A percentile compares a stretch with the other conserved stretches of the same genome.
phyloP scores from a whole-genome alignment of 2,113 vertebrate genomes.

The Cacatua alba region DNA sequence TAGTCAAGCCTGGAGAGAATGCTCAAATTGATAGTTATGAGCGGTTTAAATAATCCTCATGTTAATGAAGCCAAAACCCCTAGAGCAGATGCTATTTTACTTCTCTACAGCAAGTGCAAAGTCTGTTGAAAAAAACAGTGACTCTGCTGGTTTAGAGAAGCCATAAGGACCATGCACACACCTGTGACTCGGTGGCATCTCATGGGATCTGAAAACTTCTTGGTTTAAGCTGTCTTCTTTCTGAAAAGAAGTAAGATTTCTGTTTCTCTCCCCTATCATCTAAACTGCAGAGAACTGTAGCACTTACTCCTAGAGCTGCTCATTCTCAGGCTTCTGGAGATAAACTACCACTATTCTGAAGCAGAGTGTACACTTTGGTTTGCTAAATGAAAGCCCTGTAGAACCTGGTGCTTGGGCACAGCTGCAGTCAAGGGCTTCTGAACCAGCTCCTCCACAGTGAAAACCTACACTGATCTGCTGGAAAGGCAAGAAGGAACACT shows the following conservation, averaged over 20 bases:
- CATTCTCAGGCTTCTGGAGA: not conserved
- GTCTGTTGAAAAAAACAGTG: not conserved
- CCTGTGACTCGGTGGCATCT: not conserved
- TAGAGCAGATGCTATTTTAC: not conserved
- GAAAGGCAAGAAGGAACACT: not conserved
- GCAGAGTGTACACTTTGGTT: rapidly evolving
- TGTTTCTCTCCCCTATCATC: not conserved
- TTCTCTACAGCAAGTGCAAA: not conserved
- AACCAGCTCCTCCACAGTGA: not conserved
- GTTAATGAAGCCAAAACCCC: not conserved
- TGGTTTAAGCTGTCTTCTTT: not conserved
- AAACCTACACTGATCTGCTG: not conserved
- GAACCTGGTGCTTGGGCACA: not conserved
- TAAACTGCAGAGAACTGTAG: not conserved
- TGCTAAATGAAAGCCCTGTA: not conserved
- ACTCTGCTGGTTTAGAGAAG: not conserved
- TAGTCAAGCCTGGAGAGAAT: not conserved
- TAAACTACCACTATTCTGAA: not conserved
- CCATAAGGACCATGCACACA: rapidly evolving
- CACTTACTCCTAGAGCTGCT: not conserved
- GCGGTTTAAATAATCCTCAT: not conserved
- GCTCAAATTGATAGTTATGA: not conserved
- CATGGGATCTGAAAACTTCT: not conserved
- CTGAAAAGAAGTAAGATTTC: not conserved
- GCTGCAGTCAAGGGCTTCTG: not conserved